Base-by-base conservation (phyloP, 1,140 invertebrate species). In the Bombus picipes region DNA sequence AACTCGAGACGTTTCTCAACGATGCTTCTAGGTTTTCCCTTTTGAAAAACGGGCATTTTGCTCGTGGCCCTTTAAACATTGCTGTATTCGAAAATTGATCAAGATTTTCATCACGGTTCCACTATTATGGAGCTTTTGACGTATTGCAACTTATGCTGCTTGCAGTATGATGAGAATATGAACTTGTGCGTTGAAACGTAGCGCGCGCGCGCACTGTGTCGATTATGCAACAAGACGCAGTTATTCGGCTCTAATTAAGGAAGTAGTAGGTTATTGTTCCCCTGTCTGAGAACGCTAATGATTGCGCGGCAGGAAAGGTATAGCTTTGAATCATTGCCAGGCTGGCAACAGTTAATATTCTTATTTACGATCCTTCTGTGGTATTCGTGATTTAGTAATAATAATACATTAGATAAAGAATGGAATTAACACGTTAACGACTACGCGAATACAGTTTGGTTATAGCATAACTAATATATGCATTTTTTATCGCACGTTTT, bases 241-340 rank as follows among this genome's bases (percentile, higher is more conserved):
- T 90, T 90, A 90, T 43, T 77, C 53, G n/a, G 77, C 41, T 62
- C 68, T 90, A 89, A 90, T 90, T 82, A 85, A 87, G 89, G 81
- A 90, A 89, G 81, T 70, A 41, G 66, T 62, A 28, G 68, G 47
- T 90, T 87, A 90, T 87, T 87, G 78, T 90, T 90, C 62, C 74
- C 43, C 59, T 53, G 57, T 10, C 59, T 80, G 85, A 53, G 72
- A 87, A 77, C 62, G 79, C 73, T 84, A 72, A 43, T 39, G n/a
- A 43, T 32, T 65, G 25, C 28, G 2, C 39, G 79, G 53, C 32
- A 22, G 34, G 39, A 10, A 76, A 37, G 59, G 10, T 62, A n/a
- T 53, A 28, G 39, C 41, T 28, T 73, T n/a, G 28, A 62, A 28
- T 62, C 13, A 39, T n/a, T 47, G n/a, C 18, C 8, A 68, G 32